phyloP scores from a whole-genome alignment of 2,888 invertebrate genomes.

The Punctoribates punctum region DNA sequence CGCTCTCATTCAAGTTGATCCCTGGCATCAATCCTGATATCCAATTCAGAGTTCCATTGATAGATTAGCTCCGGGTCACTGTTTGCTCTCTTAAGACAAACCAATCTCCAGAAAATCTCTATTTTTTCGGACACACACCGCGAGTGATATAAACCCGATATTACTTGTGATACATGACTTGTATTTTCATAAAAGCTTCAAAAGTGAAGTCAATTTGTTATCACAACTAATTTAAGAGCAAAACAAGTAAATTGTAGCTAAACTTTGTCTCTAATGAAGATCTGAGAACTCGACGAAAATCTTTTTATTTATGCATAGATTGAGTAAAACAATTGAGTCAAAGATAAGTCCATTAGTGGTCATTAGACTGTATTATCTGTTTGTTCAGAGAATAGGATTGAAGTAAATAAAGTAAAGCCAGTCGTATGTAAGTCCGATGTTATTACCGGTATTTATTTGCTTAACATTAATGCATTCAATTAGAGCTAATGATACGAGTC shows the following conservation, averaged over 20 bases:
- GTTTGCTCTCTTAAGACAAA: slow-evolving; percentile 40
- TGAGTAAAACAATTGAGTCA: slow-evolving; percentile 9
- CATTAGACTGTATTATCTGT: not conserved
- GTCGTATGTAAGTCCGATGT: not conserved
- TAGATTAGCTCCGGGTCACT: slow-evolving; percentile 47
- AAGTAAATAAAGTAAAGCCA: slow-evolving; percentile 1
- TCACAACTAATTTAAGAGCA: not conserved
- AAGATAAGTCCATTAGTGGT: not conserved
- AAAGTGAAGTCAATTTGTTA: not conserved
- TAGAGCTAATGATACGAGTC: slow-evolving; percentile 13
- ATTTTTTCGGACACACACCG: slow-evolving; percentile 34
- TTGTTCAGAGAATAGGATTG: not conserved
- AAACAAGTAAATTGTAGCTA: not conserved
- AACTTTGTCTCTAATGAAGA: not conserved
- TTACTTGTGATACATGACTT: not conserved
- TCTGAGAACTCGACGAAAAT: not conserved
- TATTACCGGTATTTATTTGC: slow-evolving; percentile 25
- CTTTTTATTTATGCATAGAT: no score
- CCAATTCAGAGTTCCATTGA: slow-evolving; percentile 47
- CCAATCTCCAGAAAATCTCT: slow-evolving; percentile 46
- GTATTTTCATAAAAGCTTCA: not conserved
- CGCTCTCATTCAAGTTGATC: slow-evolving; percentile 43
- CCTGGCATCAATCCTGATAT: slow-evolving; percentile 43
- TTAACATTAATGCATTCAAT: slow-evolving; percentile 34
- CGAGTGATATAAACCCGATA: not conserved